These are phyloP conservation scores for Muscina levida DNA, from an alignment of 2,888 invertebrate genomes.

Conservation along the genomic window DNA sequence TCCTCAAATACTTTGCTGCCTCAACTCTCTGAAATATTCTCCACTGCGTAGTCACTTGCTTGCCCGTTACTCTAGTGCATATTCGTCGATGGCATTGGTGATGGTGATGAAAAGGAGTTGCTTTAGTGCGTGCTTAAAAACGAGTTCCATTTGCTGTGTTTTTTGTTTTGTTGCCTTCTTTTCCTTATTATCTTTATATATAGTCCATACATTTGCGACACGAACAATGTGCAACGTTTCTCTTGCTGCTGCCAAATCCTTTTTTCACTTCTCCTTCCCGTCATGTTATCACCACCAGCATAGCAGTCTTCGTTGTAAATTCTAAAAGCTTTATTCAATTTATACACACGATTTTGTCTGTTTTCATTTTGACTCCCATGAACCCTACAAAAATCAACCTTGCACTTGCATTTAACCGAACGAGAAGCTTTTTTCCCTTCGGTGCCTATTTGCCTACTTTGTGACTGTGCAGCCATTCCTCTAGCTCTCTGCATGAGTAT, in stretches of 20 bases:
- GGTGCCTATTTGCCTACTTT: background rate
- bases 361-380: constrained; percentile 37
- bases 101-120: no score
- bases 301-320: background rate
- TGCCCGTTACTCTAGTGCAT: background rate
- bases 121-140: constrained; percentile 23
- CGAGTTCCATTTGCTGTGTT: background rate
- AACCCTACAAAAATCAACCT: constrained; percentile 56
- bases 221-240: background rate
- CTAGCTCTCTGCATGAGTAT: no score
- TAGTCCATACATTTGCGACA: constrained; percentile 19
- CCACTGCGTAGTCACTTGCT: constrained; percentile 12
- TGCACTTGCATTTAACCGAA: constrained; percentile 55
- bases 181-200: constrained; percentile 7
- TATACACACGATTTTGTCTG: background rate
- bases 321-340: constrained; percentile 10
- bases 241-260: no score
- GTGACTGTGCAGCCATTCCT: no score
- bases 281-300: background rate
- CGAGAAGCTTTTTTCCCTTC: background rate
- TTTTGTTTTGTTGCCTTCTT: constrained; percentile 1
- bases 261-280: background rate
- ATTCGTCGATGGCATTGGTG: background rate
- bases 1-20: no score
- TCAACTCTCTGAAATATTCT: background rate